These are phyloP conservation scores for Erebia aethiops DNA, from an alignment of 2,888 invertebrate genomes.

Conservation along the genomic window DNA sequence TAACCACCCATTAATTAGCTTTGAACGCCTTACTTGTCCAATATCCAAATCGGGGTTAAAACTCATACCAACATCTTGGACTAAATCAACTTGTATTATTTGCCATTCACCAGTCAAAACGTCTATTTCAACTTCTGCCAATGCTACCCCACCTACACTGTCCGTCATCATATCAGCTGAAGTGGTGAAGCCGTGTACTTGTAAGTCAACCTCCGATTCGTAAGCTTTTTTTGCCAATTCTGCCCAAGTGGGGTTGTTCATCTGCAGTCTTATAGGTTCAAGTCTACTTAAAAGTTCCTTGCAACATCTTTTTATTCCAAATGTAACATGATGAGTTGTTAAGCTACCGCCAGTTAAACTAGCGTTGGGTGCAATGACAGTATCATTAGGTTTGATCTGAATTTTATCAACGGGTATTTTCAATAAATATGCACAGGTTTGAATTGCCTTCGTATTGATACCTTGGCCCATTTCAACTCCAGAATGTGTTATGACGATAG, in stretches of 20 bases:
- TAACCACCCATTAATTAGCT: neutral
- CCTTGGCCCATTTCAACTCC: constrained; percentile 89
- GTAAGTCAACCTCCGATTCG: constrained; percentile 47
- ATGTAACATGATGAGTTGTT: constrained; percentile 84
- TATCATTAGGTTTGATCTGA: constrained; percentile 85
- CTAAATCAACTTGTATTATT: constrained; percentile 84
- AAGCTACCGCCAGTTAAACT: constrained; percentile 85
- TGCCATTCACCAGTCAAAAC: constrained; percentile 87
- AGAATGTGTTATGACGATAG: constrained; percentile 85
- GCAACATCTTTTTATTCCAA: constrained; percentile 77
- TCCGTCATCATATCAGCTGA: constrained; percentile 44
- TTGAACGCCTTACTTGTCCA: constrained; percentile 79
- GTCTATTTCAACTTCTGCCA: constrained; percentile 87
- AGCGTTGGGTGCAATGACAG: constrained; percentile 84
- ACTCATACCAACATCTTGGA: constrained; percentile 88
- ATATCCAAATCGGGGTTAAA: constrained; percentile 87
- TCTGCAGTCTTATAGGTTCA: constrained; percentile 60
- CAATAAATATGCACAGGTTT: constrained; percentile 85
- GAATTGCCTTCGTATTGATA: constrained; percentile 86
- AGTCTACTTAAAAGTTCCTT: constrained; percentile 67
- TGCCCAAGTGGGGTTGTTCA: constrained; percentile 71
- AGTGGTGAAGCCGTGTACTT: constrained; percentile 49
- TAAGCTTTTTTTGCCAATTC: constrained; percentile 73
- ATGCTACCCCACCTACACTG: constrained; percentile 78
- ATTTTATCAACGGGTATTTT: constrained; percentile 85